phyloP scores from a whole-genome alignment of 1,140 invertebrate genomes.

The Lerema accius region DNA sequence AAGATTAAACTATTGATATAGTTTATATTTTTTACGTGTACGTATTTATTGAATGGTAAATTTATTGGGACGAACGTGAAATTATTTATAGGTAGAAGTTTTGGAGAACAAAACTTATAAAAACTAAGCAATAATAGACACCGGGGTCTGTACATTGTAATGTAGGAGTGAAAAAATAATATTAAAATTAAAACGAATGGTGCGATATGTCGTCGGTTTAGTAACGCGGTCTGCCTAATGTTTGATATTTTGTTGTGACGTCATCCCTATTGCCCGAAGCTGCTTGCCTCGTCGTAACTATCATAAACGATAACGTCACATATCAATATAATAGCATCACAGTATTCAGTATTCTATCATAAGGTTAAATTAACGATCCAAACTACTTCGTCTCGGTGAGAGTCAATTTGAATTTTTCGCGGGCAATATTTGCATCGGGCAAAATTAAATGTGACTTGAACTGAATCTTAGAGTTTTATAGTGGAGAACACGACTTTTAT shows the following conservation, averaged over 20 bases:
- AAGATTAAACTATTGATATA: constrained; percentile 83
- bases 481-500: constrained; percentile 10
- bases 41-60: constrained; percentile 83
- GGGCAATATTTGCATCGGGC: constrained; percentile 29
- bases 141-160: constrained; percentile 79
- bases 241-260: constrained; percentile 68
- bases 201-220: constrained; percentile 76
- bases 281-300: constrained; percentile 54
- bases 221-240: constrained; percentile 66
- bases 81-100: constrained; percentile 82
- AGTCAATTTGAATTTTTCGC: constrained; percentile 13
- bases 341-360: constrained; percentile 41
- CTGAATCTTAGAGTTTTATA: constrained; percentile 28
- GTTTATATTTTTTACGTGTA: constrained; percentile 83
- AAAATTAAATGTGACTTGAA: constrained; percentile 32
- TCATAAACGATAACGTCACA: constrained; percentile 70
- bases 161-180: constrained; percentile 69
- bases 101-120: constrained; percentile 80
- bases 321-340: constrained; percentile 74
- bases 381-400: constrained; percentile 19
- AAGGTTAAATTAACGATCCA: constrained; percentile 20
- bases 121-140: constrained; percentile 82
- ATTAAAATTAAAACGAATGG: constrained; percentile 76
- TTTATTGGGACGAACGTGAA: constrained; percentile 81
- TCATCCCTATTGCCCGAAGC: constrained; percentile 60